Evolutionary conservation across 1,140 invertebrate species (phyloP), one percentile per base, ranked within the genome.

Genomic region (Vanessa tameamea): DNA sequence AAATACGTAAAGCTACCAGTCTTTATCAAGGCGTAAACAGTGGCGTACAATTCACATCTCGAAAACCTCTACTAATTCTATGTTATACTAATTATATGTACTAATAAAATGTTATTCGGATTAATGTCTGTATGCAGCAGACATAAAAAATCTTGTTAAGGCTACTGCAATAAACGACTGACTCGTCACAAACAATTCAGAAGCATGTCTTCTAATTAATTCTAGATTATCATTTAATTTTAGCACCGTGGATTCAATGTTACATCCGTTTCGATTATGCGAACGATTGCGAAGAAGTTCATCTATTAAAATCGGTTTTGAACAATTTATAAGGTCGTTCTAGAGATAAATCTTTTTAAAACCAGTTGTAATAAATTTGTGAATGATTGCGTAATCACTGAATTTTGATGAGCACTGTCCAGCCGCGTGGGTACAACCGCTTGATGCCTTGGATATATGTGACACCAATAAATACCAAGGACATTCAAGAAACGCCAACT

Each of bases 401-500:
- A 81, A 86, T 75, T 66, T 69, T 75, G 83, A 82, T 80, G 83
- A 81, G 77, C 73, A 78, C 64, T 75, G 78, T 73, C 71, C 75
- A 82, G 76, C 61, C 69, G 81, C 80, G 87, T 87, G 82, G 83
- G 80, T 78, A 79, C 66, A 78, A 69, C 66, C 20, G 65, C 70
- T 73, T 78, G 61, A 71, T 53, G 74, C 78, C 72, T 77, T 84
- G 77, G 83, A 87, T 72, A 75, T 79, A 76, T 79, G 76, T 82
- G 80, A 86, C 83, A 85, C 67, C 82, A 84, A 86, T 83, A 85
- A 91, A 87, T 86, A 80, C 69, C 82, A 91, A 89, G 87, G 86
- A 85, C 85, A 76, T 16, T 13, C 5, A 23, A 53, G 13, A 51
- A 63, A 47, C 31, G 53, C 20, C 1, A 53, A 31, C 26, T 43